These are phyloP conservation scores for Myocastor coypus DNA, from an alignment of 2,113 vertebrate genomes.

Conservation along the genomic window DNA sequence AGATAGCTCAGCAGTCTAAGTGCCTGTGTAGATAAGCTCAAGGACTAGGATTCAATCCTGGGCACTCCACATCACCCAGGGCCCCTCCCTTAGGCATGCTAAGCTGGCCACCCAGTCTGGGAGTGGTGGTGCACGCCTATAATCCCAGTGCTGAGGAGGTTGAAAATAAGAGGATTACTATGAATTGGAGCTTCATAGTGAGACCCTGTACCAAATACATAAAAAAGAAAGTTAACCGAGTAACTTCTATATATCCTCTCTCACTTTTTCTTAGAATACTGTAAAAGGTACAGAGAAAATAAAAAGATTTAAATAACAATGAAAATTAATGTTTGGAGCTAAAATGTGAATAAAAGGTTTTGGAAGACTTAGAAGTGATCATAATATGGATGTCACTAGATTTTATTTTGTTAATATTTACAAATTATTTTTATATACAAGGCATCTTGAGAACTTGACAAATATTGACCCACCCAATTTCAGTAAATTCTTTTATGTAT, in stretches of 20 bases:
- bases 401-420: conserved; percentile 15
- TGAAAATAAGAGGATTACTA: no score
- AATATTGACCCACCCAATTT: not conserved
- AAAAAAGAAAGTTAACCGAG: not conserved
- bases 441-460: not conserved
- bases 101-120: no score
- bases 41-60: no score
- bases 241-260: not conserved
- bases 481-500: not conserved
- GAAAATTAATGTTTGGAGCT: conserved; percentile 10
- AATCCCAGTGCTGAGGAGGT: no score
- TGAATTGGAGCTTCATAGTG: no score
- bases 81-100: no score
- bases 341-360: not conserved
- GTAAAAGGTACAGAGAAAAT: not conserved
- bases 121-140: no score
- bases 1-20: no score
- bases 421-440: not conserved
- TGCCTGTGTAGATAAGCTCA: no score
- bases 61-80: no score
- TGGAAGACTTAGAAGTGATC: not conserved
- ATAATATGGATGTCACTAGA: not conserved
- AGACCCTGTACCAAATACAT: no score
- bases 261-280: not conserved
- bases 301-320: not conserved